These are phyloP conservation scores for Camelus dromedarius DNA, from an alignment of 2,113 vertebrate species.

Conservation along the genomic window DNA sequence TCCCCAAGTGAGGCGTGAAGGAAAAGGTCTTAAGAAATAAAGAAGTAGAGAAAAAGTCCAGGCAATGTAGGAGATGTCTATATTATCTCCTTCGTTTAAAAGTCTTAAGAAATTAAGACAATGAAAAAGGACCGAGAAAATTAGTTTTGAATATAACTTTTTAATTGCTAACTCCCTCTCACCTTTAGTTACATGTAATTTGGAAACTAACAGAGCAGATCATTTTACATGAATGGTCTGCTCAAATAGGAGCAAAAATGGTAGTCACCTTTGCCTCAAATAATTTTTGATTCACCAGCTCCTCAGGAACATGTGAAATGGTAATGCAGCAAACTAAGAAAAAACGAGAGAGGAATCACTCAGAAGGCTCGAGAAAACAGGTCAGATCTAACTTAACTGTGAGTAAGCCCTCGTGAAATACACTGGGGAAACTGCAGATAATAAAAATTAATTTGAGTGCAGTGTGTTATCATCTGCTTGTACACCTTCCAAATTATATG, in stretches of 20 bases:
- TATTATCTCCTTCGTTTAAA: neutral
- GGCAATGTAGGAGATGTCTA: neutral
- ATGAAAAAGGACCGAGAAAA: conserved; percentile 11
- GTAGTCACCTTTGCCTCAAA: neutral
- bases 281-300: neutral
- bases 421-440: neutral
- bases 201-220: neutral
- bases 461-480: neutral
- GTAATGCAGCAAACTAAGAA: neutral
- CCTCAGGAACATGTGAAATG: neutral
- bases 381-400: neutral
- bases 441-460: neutral
- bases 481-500: neutral
- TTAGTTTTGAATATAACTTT: neutral
- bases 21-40: neutral
- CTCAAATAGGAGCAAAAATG: conserved; percentile 5
- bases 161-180: neutral
- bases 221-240: neutral
- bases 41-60: neutral
- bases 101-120: neutral
- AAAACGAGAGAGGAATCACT: neutral
- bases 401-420: neutral
- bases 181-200: neutral
- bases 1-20: neutral
- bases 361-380: neutral